These are phyloP conservation scores for Drosophila erecta DNA, from an alignment of 1,140 invertebrate genomes.

Conservation along the genomic window DNA sequence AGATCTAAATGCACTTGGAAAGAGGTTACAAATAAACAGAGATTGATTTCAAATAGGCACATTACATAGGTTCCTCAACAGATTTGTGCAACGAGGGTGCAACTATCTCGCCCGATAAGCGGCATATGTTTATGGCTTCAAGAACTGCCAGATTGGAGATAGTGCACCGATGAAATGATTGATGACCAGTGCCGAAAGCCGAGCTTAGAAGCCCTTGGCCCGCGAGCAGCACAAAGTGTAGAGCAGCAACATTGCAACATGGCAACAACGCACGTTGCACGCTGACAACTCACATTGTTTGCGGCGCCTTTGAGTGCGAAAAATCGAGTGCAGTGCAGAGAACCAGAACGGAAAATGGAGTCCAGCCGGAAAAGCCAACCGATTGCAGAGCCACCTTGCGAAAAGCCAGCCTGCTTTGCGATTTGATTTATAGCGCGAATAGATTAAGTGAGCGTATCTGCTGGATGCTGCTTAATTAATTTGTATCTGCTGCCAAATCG, in stretches of 20 bases:
- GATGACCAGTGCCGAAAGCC: constrained; percentile 3
- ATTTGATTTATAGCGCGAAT: constrained; percentile 79
- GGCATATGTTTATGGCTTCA: constrained; percentile 17
- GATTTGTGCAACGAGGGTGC: constrained; percentile 2
- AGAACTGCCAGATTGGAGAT: constrained; percentile 6
- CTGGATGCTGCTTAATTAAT: constrained; percentile 80
- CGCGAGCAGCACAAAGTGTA: background rate
- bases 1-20: constrained; percentile 7
- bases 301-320: constrained; percentile 62
- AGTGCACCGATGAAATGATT: constrained; percentile 15
- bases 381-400: constrained; percentile 9
- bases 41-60: too few species aligned
- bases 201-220: constrained; percentile 5
- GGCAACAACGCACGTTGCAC: constrained; percentile 17
- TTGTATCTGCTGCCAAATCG: constrained; percentile 78
- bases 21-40: background rate
- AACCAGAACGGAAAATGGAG: constrained; percentile 1
- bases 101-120: constrained; percentile 34
- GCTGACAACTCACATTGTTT: constrained; percentile 69
- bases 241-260: constrained; percentile 19
- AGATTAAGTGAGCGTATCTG: constrained; percentile 80
- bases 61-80: too few species aligned
- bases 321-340: constrained; percentile 1
- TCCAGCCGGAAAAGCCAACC: background rate
- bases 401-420: constrained; percentile 41